phyloP scores from a whole-genome alignment of 2,797 vertebrate genomes.

The Syngnathus rostellatus region DNA sequence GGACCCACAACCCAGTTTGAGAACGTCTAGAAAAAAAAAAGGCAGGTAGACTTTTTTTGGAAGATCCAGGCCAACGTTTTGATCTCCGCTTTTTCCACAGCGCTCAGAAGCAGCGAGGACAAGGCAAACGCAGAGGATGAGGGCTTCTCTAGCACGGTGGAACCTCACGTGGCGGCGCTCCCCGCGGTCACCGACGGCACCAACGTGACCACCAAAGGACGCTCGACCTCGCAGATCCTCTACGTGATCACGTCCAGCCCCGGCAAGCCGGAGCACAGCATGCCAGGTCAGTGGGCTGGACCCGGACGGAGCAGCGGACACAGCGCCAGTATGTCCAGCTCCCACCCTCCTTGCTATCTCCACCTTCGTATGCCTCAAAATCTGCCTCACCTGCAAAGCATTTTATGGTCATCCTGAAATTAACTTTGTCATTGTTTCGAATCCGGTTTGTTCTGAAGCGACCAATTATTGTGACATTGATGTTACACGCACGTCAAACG shows the following conservation, averaged over 20 bases:
- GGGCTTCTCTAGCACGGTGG: slow-evolving; percentile 63
- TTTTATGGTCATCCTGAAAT: too few relatives aligned
- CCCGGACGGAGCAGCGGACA: slow-evolving; percentile 58
- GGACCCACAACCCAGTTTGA: too few relatives aligned
- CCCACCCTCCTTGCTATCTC: slow-evolving; percentile 13
- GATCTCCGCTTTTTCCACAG: slow-evolving; percentile 51
- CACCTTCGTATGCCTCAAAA: slow-evolving; percentile 6
- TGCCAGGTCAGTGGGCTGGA: slow-evolving; percentile 86
- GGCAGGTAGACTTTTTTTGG: too few relatives aligned
- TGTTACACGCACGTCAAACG: neutral
- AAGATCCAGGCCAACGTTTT: neutral
- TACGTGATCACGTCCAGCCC: slow-evolving; percentile 97
- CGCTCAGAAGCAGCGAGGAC: slow-evolving; percentile 61
- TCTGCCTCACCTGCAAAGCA: too few relatives aligned
- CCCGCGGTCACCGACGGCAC: slow-evolving; percentile 73
- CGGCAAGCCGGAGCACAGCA: slow-evolving; percentile 76
- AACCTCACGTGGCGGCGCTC: slow-evolving; percentile 38
- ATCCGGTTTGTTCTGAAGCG: too few relatives aligned
- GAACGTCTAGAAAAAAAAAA: too few relatives aligned
- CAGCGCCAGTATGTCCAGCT: slow-evolving; percentile 64
- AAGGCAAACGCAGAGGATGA: slow-evolving; percentile 42
- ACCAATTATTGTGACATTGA: too few relatives aligned
- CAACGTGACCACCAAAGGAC: slow-evolving; percentile 76
- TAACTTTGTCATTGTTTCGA: too few relatives aligned
- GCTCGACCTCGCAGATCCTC: slow-evolving; percentile 79